Conservation (phyloP, 2,113 vertebrate species). For the rat (Rattus norvegicus) region GRCr8 NC_086021.1:42041001-42041500, state of each 20-base stretch:
- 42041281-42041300: constrained; percentile 55
- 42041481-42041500: background rate
- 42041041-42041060: constrained; percentile 73
- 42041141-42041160: constrained; percentile 77
- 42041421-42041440: constrained; percentile 61
- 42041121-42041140: constrained; percentile 73
- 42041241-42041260: constrained; percentile 78
- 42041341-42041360: background rate
- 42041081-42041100: constrained; percentile 71
- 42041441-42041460: constrained; percentile 42
- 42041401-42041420: background rate
- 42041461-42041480: background rate
- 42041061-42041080: constrained; percentile 85
- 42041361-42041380: constrained; percentile 35
- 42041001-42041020: constrained; percentile 67
- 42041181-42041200: constrained; percentile 65
- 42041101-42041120: constrained; percentile 71
- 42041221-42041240: constrained; percentile 68
- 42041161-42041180: constrained; percentile 83
- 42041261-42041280: constrained; percentile 77
- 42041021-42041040: constrained; percentile 71
- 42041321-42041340: constrained; percentile 62
- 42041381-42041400: background rate
- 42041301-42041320: constrained; percentile 71
- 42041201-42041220: constrained; percentile 66